These are phyloP conservation scores for Macropodus opercularis DNA, from an alignment of 2,797 vertebrate species.

Conservation along the genomic window DNA sequence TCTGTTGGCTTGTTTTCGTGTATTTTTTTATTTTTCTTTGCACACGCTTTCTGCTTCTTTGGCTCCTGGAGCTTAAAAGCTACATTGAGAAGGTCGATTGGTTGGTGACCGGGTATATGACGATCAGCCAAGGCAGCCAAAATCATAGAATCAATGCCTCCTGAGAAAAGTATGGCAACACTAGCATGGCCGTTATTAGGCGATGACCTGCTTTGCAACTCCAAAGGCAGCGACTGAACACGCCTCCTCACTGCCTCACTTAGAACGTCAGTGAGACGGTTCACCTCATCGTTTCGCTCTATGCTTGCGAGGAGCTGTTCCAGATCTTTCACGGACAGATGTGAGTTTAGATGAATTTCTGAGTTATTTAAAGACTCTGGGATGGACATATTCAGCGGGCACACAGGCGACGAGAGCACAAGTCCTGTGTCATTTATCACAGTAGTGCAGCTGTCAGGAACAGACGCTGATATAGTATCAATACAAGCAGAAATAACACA, in stretches of 20 bases:
- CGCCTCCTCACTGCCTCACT: constrained; percentile 84
- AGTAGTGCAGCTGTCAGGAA: constrained; percentile 71
- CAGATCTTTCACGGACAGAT: constrained; percentile 70
- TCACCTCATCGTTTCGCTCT: constrained; percentile 65
- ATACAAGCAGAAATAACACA: constrained; percentile 18
- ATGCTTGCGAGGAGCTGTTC: constrained; percentile 74
- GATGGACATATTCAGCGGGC: constrained; percentile 82
- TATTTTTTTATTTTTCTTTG: constrained; percentile 57
- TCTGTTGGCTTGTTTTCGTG: constrained; percentile 39
- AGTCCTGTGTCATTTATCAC: constrained; percentile 73
- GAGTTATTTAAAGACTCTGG: constrained; percentile 34
- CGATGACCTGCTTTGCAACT: neutral
- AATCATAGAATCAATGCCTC: constrained; percentile 94
- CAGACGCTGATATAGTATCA: constrained; percentile 56
- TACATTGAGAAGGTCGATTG: constrained; percentile 97
- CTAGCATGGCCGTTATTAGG: constrained; percentile 56
- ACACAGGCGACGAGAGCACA: constrained; percentile 77
- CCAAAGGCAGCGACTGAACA: constrained; percentile 78
- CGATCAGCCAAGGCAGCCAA: constrained; percentile 89
- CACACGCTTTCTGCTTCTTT: constrained; percentile 44
- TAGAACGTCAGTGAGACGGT: constrained; percentile 82
- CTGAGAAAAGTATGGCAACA: constrained; percentile 92
- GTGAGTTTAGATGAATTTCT: constrained; percentile 9
- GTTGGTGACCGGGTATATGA: constrained; percentile 84
- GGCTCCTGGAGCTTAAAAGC: constrained; percentile 85